Evolutionary conservation across 2,113 vertebrate genomes (phyloP), one percentile per base, ranked within the genome.

Genomic region (Heptranchias perlo): DNA sequence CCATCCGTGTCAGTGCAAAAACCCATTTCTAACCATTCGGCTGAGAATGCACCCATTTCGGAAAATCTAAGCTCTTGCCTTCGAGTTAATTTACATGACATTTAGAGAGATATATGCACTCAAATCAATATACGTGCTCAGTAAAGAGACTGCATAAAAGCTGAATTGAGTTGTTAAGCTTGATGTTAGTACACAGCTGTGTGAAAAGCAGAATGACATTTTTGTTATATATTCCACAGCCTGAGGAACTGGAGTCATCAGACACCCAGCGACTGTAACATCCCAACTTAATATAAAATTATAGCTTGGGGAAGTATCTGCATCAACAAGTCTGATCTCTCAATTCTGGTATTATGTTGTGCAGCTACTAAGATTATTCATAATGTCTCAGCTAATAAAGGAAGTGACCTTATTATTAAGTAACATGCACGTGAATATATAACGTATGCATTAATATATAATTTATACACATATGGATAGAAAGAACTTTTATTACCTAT

Each of bases 171-270:
- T 52, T 49, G 94, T 95, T 69, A 49, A 73, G 94, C 93, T 67
- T 47, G 93, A 67, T 49, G 44, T 49, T 62, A 73, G 94, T 95
- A 31, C 4, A 31, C 61, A 91, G 87, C 87, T 58, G 11, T 95
- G 44, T 31, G 65, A 69, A 31, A 47, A 49, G 65, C 44, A 95
- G 16, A 47, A 67, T 73, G 94, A 73, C 44, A 95, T 67, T 62
- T n/a, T 93, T 94, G 62, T 94, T 23, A 64, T 65, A 69, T 21
- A 49, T 49, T 69, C 65, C 49, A 95, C 65, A 49, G 47, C 94
- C 94, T 67, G 21, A 95, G 94, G 94, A 69, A 73, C 44, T 69
- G 11, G 64, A 69, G 65, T 69, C 44, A 95, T 95, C 94, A 69
- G 65, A 49, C 47, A 52, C 65, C 44, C 94, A 93, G 89, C 31